phyloP scores from a whole-genome alignment of 2,888 invertebrate species.

The Rambutsinella grinnellia region DNA sequence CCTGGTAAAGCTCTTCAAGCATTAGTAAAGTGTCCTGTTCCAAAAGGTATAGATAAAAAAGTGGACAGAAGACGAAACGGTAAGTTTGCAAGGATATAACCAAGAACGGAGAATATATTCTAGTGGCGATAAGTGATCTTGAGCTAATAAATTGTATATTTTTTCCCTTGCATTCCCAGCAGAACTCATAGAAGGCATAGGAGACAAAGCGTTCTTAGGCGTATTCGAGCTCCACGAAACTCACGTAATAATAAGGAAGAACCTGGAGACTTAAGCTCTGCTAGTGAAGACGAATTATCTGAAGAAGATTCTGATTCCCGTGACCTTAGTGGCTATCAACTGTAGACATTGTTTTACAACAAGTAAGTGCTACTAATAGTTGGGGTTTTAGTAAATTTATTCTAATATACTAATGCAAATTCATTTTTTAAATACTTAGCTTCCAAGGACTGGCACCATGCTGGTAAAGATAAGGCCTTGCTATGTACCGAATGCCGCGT shows the following conservation, averaged over 20 bases:
- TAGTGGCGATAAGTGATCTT: no score
- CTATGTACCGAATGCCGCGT: conserved; percentile 83
- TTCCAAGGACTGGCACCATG: conserved; percentile 81
- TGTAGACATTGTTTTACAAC: conserved; percentile 83
- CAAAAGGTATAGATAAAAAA: conserved; percentile 97
- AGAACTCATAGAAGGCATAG: conserved; percentile 89
- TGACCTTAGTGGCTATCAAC: conserved; percentile 79
- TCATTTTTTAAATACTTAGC: conserved; percentile 69
- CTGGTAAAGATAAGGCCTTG: conserved; percentile 79
- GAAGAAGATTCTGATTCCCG: conserved; percentile 96
- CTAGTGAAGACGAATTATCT: conserved; percentile 82
- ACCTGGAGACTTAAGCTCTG: conserved; percentile 75
- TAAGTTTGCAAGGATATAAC: conserved; percentile 68
- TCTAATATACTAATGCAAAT: background rate
- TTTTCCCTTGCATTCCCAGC: conserved; percentile 98
- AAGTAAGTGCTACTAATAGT: conserved; percentile 71
- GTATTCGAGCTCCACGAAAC: conserved; percentile 89
- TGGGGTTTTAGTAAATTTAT: background rate
- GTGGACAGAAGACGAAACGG: conserved; percentile 97
- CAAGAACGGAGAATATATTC: no score
- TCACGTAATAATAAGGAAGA: conserved; percentile 77
- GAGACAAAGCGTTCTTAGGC: conserved; percentile 86
- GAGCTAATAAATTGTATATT: conserved; percentile 81
- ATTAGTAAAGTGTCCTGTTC: conserved; percentile 96
- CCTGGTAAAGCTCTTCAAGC: conserved; percentile 96